Evolutionary conservation across 2,888 invertebrate species (phyloP).

Genomic region (Entomobrya proxima): DNA sequence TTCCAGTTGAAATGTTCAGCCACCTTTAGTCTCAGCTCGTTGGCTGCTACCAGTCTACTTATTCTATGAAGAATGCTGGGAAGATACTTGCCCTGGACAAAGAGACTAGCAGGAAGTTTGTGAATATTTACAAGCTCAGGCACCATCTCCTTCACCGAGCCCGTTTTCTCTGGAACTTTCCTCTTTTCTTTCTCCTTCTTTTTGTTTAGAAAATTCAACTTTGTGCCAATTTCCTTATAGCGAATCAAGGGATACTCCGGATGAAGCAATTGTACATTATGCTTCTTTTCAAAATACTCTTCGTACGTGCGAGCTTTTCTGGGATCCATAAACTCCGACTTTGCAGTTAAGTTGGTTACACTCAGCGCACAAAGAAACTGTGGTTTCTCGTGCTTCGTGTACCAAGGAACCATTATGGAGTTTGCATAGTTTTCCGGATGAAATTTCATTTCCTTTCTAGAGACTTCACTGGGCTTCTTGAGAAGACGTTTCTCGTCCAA

Average conservation of each 20-base stretch:
- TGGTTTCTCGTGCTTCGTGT: constrained; percentile 79
- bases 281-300: constrained; percentile 87
- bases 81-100: constrained; percentile 89
- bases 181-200: constrained; percentile 34
- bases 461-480: not conserved
- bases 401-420: constrained; percentile 91
- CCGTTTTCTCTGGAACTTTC: not conserved
- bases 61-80: constrained; percentile 91
- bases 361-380: constrained; percentile 84
- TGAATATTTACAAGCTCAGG: constrained; percentile 90
- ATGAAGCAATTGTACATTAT: constrained; percentile 84
- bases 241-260: constrained; percentile 87
- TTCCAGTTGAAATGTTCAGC: constrained; percentile 38
- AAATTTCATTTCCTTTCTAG: constrained; percentile 78
- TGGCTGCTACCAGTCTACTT: constrained; percentile 84
- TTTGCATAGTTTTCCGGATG: constrained; percentile 82
- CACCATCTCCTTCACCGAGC: constrained; percentile 80
- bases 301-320: constrained; percentile 82
- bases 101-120: constrained; percentile 81
- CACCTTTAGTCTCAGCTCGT: constrained; percentile 83
- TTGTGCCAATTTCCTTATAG: constrained; percentile 84
- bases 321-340: constrained; percentile 82
- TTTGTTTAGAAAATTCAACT: constrained; percentile 81
- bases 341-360: constrained; percentile 83
- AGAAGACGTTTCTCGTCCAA: not conserved